phyloP scores from a whole-genome alignment of 2,888 invertebrate genomes.

The Heliconius sara region DNA sequence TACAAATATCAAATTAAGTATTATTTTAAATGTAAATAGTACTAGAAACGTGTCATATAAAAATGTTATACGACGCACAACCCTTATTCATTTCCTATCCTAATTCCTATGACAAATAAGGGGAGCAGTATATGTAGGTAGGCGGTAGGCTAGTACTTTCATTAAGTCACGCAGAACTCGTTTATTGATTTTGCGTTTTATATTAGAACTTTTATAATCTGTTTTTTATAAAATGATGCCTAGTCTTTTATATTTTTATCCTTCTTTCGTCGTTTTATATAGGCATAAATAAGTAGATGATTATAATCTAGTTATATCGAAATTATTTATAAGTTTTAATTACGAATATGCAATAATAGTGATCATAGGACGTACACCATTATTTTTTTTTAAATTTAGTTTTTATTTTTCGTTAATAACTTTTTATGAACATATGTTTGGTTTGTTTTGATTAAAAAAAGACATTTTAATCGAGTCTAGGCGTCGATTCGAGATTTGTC shows the following conservation, averaged over 20 bases:
- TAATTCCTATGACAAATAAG: constrained; percentile 27
- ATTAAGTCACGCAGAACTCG: constrained; percentile 11
- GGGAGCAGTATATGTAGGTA: constrained; percentile 13
- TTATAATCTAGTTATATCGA: neutral
- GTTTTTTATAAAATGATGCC: neutral
- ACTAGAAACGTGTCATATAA: neutral
- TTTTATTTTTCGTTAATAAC: neutral
- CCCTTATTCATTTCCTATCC: constrained; percentile 17
- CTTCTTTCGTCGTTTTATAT: neutral
- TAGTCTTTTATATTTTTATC: neutral
- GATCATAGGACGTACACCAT: too few relatives aligned
- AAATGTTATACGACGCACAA: neutral
- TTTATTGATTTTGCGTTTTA: constrained; percentile 20
- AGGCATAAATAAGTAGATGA: neutral
- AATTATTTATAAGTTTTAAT: too few relatives aligned
- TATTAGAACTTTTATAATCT: neutral
- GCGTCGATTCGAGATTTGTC: too few relatives aligned
- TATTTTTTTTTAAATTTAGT: too few relatives aligned
- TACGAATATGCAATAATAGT: too few relatives aligned
- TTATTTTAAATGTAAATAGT: neutral
- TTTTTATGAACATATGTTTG: neutral
- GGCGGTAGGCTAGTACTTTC: neutral
- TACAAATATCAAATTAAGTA: neutral
- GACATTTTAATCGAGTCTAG: too few relatives aligned
- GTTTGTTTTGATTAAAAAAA: too few relatives aligned